phyloP scores from a whole-genome alignment of 2,888 invertebrate species.

The Parnassius smintheus region DNA sequence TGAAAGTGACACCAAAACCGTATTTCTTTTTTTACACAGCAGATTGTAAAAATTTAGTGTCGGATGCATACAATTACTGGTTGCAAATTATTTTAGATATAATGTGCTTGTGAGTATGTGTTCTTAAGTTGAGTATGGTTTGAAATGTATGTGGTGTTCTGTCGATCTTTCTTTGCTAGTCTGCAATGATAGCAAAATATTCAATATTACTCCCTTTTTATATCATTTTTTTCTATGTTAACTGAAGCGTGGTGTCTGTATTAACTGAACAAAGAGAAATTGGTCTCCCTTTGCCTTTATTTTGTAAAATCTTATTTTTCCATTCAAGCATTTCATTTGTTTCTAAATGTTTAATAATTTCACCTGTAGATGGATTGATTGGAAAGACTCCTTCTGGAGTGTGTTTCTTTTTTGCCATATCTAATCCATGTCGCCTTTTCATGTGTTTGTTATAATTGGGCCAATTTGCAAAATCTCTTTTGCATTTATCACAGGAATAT shows the following conservation, averaged over 20 bases:
- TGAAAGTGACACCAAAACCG: too few relatives aligned
- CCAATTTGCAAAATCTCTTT: conserved; percentile 86
- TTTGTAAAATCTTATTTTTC: conserved; percentile 47
- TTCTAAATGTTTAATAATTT: conserved; percentile 43
- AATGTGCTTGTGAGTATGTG: too few relatives aligned
- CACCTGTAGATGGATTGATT: conserved; percentile 50
- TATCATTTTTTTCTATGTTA: conserved; percentile 1
- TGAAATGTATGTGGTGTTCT: too few relatives aligned
- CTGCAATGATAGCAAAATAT: too few relatives aligned
- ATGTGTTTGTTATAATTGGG: conserved; percentile 90
- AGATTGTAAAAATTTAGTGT: too few relatives aligned
- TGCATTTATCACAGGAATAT: conserved; percentile 85
- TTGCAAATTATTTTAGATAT: too few relatives aligned
- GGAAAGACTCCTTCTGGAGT: conserved; percentile 64
- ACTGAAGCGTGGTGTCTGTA: conserved; percentile 7
- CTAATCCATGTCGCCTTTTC: conserved; percentile 85
- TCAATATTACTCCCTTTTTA: not conserved
- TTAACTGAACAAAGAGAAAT: conserved; percentile 16
- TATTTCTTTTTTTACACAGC: too few relatives aligned
- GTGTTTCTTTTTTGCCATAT: conserved; percentile 54
- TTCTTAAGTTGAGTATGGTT: too few relatives aligned
- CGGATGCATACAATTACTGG: too few relatives aligned
- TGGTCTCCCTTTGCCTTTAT: conserved; percentile 26
- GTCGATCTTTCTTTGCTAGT: too few relatives aligned
- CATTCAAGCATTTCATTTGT: conserved; percentile 50